Conservation (phyloP, 2,113 vertebrate species). For the Climacteris rufus region DNA sequence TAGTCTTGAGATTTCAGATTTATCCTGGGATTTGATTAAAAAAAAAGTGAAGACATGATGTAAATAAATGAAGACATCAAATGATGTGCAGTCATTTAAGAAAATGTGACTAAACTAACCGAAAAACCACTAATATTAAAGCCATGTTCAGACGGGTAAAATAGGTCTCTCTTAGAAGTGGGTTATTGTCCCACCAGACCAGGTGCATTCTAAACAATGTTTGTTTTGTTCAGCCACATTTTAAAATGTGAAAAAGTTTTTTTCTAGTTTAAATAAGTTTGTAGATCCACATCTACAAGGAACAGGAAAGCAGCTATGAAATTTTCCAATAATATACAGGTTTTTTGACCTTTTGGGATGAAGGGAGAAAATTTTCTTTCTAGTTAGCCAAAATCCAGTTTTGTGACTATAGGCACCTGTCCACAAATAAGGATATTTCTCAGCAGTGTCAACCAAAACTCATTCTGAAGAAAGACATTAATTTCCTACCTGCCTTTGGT, state of each 20-base stretch:
- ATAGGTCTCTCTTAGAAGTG: not conserved
- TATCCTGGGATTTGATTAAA: not conserved
- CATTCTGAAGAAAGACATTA: not conserved
- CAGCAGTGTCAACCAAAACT: not conserved
- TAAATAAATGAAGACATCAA: not conserved
- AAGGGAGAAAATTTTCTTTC: not conserved
- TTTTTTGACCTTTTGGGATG: not conserved
- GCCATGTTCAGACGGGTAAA: not conserved
- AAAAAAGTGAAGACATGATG: not conserved
- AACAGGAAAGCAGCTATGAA: not conserved
- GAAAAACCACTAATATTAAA: not conserved
- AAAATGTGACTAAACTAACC: not conserved
- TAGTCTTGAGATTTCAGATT: not conserved
- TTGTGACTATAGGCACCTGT: not conserved
- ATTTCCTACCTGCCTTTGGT: not conserved
- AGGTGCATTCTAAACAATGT: not conserved
- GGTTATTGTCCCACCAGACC: not conserved
- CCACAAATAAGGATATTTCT: not conserved
- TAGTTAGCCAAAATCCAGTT: not conserved
- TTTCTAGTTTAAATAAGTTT: not conserved
- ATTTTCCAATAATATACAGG: not conserved
- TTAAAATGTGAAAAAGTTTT: not conserved
- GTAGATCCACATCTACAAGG: not conserved
- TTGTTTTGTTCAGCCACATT: not conserved
- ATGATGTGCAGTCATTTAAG: not conserved